Conservation (phyloP, 1,140 invertebrate genomes). For the Meloidogyne floridensis region DNA sequence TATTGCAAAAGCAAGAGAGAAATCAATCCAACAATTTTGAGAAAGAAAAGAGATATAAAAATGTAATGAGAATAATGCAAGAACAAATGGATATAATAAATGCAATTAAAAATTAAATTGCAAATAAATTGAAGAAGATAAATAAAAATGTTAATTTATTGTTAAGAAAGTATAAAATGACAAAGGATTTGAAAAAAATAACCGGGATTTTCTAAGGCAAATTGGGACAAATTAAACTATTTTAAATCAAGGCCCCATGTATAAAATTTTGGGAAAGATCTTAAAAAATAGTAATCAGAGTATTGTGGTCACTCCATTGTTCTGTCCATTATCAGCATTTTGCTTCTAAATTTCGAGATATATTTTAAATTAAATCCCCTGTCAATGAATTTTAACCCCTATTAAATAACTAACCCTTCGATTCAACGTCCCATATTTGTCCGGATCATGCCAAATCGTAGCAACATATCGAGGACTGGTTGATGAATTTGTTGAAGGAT, state of each 20-base stretch:
- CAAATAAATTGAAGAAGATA: not conserved
- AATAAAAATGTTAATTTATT: not conserved
- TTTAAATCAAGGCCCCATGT: not conserved
- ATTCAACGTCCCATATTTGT: not conserved
- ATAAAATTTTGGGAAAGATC: too few species aligned
- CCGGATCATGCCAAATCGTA: slow-evolving; percentile 26
- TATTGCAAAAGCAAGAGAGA: not conserved
- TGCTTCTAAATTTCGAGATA: not conserved
- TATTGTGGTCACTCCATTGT: not conserved
- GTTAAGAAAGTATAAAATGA: not conserved
- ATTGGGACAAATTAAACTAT: not conserved
- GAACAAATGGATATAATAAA: slow-evolving; percentile 2
- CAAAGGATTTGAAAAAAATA: not conserved
- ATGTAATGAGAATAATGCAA: not conserved
- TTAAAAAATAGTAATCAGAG: not conserved
- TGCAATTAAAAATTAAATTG: not conserved
- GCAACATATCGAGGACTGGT: slow-evolving; percentile 3
- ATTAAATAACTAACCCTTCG: not conserved
- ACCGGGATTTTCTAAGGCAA: not conserved
- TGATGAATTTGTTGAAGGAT: not conserved
- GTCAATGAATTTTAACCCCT: not conserved
- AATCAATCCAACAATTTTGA: slow-evolving; percentile 17
- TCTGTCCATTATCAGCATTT: slow-evolving; percentile 9
- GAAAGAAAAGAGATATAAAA: slow-evolving; percentile 12
- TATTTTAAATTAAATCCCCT: not conserved